Evolutionary conservation across 1,140 invertebrate species (phyloP).

Genomic region (Rhyzopertha dominica): DNA sequence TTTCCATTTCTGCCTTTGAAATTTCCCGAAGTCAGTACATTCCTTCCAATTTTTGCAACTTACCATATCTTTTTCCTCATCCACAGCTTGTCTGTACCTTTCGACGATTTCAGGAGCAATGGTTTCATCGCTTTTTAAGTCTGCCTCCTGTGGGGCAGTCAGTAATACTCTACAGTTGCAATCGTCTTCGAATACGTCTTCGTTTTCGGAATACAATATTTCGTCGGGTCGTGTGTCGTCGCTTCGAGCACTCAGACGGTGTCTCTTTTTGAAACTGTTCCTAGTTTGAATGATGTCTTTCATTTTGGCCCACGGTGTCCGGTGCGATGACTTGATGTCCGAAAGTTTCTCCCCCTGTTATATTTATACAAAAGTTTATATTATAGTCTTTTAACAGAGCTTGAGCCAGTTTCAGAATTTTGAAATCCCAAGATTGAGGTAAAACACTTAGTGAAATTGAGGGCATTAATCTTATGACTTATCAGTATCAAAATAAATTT

Average conservation of each 20-base stretch:
- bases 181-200: slow-evolving; percentile 50
- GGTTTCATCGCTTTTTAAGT: slow-evolving; percentile 14
- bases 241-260: slow-evolving; percentile 39
- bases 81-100: slow-evolving; percentile 30
- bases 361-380: too few species aligned
- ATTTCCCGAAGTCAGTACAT: slow-evolving; percentile 10
- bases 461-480: too few species aligned
- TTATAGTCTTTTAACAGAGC: too few species aligned
- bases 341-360: too few species aligned
- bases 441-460: too few species aligned
- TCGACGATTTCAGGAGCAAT: slow-evolving; percentile 29
- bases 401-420: too few species aligned
- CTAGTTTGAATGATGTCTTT: slow-evolving; percentile 66
- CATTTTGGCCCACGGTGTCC: slow-evolving; percentile 65
- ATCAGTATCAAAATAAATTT: too few species aligned
- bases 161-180: slow-evolving; percentile 36
- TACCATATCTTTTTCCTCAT: slow-evolving; percentile 25
- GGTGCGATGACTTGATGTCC: slow-evolving; percentile 31
- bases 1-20: neutral
- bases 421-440: too few species aligned
- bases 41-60: slow-evolving; percentile 7
- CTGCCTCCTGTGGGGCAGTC: slow-evolving; percentile 5
- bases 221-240: slow-evolving; percentile 39
- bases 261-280: slow-evolving; percentile 60
- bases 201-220: slow-evolving; percentile 44